Conservation (phyloP, 23 tunicate genomes). For the Oikopleura albicans region DNA sequence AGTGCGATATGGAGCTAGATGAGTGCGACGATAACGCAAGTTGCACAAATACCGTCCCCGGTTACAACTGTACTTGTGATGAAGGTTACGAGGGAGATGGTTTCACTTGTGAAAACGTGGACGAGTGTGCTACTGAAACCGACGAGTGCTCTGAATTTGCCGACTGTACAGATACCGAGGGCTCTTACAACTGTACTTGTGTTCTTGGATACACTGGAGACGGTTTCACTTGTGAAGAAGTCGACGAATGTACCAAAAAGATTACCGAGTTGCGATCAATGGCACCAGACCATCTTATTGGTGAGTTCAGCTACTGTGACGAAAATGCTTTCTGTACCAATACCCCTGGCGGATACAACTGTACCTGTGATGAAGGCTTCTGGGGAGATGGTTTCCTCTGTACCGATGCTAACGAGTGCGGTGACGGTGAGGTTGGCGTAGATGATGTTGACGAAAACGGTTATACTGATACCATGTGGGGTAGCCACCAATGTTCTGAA, state of each 20-base stretch:
- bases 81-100: neutral
- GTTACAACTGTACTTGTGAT: neutral
- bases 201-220: neutral
- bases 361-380: conserved; percentile 11
- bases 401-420: neutral
- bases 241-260: neutral
- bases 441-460: neutral
- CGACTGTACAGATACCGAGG: neutral
- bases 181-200: neutral
- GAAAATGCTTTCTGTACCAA: neutral
- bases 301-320: too few relatives aligned
- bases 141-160: too few relatives aligned
- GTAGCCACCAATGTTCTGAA: neutral
- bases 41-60: neutral
- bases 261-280: too few relatives aligned
- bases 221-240: neutral
- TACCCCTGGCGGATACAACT: neutral
- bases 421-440: neutral
- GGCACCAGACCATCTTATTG: too few relatives aligned
- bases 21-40: neutral
- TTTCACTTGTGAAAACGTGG: neutral
- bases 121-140: neutral
- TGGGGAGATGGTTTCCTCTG: neutral
- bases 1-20: neutral
- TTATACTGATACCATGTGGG: neutral